Conservation (phyloP, 2,113 vertebrate species). For the Sphaerodactylus townsendi region DNA sequence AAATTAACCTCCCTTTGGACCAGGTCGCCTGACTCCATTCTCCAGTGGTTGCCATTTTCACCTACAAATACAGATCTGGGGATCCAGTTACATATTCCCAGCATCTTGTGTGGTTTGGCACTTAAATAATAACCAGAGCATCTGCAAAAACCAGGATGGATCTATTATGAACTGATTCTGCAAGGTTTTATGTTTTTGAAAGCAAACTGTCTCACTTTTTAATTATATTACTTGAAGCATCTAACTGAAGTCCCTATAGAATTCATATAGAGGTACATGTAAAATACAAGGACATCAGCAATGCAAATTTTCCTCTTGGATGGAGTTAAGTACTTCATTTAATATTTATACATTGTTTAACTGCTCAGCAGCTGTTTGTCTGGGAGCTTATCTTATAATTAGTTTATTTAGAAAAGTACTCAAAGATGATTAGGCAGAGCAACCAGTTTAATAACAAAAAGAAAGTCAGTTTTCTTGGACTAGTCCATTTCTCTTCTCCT, state of each 20-base stretch:
- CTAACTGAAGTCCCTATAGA: slow-evolving; percentile 12
- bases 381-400: slow-evolving; percentile 49
- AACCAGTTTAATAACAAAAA: slow-evolving; percentile 22
- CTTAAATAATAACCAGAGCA: not conserved
- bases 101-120: no score
- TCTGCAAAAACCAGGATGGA: not conserved
- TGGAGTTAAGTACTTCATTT: slow-evolving; percentile 45
- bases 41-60: no score
- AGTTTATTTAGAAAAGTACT: slow-evolving; percentile 47
- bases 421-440: slow-evolving; percentile 32
- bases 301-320: slow-evolving; percentile 34
- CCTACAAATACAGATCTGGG: no score
- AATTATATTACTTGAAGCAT: slow-evolving; percentile 17
- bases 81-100: no score
- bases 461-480: not conserved
- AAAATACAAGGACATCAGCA: slow-evolving; percentile 31
- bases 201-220: not conserved
- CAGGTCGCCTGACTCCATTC: no score
- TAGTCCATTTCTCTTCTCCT: not conserved
- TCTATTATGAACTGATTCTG: not conserved
- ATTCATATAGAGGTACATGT: slow-evolving; percentile 13
- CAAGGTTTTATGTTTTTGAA: not conserved
- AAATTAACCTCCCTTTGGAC: no score
- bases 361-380: slow-evolving; percentile 49
- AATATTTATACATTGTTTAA: slow-evolving; percentile 44